phyloP scores from a whole-genome alignment of 2,797 vertebrate species.

The Falco berigora region DNA sequence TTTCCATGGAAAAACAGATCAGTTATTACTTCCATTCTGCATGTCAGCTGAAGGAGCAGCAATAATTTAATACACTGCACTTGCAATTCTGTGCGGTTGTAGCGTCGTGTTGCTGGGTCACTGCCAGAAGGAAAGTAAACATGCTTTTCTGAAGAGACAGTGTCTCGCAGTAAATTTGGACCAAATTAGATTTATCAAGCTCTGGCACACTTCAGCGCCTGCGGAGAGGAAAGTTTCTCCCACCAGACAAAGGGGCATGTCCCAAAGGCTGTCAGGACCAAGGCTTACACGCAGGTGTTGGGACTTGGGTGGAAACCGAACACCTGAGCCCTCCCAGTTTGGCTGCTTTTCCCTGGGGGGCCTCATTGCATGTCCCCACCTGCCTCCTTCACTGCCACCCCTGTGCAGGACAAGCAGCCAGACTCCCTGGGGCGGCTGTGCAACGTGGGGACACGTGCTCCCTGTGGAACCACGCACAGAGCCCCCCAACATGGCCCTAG shows the following conservation, averaged over 20 bases:
- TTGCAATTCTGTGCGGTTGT: neutral
- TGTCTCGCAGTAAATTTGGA: neutral
- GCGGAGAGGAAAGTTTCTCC: neutral
- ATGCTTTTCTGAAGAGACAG: accelerated
- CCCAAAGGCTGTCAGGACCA: neutral
- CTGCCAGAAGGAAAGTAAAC: neutral
- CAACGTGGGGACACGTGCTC: accelerated
- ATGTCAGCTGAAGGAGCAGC: neutral
- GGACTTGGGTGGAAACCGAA: neutral
- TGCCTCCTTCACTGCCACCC: neutral
- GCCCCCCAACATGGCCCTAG: neutral
- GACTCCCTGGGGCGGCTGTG: neutral
- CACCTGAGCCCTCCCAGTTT: neutral
- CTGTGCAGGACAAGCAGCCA: accelerated
- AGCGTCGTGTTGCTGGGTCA: neutral
- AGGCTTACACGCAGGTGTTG: accelerated
- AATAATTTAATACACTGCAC: neutral
- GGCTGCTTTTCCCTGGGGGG: neutral
- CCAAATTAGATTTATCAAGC: neutral
- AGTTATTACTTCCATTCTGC: neutral
- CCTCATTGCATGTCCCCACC: neutral
- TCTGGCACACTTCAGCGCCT: neutral
- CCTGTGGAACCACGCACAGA: neutral
- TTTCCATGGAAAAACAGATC: neutral
- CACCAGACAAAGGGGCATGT: neutral